Conservation (phyloP, 37 sponge, comb jelly and placozoan genomes). For the Chondrilla cf. caribensis region DNA sequence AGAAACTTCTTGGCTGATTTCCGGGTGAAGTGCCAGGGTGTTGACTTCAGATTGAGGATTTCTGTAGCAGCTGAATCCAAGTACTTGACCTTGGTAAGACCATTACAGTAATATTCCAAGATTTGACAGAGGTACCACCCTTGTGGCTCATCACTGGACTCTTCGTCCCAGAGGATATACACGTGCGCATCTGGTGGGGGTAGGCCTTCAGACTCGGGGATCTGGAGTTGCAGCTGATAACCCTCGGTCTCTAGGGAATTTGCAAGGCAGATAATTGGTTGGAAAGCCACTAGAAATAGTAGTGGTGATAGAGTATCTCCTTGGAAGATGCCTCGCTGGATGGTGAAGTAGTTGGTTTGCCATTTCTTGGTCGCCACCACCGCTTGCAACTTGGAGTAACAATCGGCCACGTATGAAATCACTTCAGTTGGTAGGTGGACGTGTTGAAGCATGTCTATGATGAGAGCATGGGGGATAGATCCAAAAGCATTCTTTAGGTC, state of each 20-base stretch:
- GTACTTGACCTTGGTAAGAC: neutral
- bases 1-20: too few species aligned
- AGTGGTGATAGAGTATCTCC: neutral
- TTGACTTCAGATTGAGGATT: too few species aligned
- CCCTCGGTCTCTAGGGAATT: neutral
- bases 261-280: neutral
- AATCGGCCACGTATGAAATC: neutral
- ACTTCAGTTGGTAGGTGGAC: constrained; percentile 10
- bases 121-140: constrained; percentile 3
- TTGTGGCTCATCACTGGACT: neutral
- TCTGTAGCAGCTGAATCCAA: too few species aligned
- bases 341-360: neutral
- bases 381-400: constrained; percentile 14
- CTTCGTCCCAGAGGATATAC: neutral
- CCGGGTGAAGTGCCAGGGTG: too few species aligned
- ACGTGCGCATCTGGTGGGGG: neutral
- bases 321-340: neutral
- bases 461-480: constrained; percentile 20
- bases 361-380: constrained; percentile 15
- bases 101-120: neutral
- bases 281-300: neutral
- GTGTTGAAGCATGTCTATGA: neutral
- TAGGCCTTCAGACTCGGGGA: neutral
- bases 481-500: constrained; percentile 58
- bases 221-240: neutral